phyloP scores from a whole-genome alignment of 2,113 vertebrate species.

The Myiozetetes cayanensis region DNA sequence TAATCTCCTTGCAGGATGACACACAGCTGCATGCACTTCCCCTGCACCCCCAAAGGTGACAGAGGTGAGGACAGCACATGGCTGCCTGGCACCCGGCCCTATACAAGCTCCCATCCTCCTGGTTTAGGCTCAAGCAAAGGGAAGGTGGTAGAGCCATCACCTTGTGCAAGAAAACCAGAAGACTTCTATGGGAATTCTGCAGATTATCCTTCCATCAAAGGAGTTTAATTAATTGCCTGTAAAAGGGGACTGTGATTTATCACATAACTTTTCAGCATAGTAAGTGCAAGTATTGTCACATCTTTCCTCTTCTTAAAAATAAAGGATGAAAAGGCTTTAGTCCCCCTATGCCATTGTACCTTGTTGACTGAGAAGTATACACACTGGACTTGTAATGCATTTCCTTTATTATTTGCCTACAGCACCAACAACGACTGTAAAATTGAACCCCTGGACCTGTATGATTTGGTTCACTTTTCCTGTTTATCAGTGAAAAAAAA shows the following conservation, averaged over 20 bases:
- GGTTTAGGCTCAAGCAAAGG: not conserved
- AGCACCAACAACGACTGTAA: not conserved
- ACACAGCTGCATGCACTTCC: fast-evolving
- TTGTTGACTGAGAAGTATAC: not conserved
- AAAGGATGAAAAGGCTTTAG: not conserved
- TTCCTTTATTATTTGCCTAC: not conserved
- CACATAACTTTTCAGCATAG: not conserved
- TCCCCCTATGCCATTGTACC: not conserved
- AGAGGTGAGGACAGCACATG: fast-evolving
- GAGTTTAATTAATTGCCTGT: not conserved
- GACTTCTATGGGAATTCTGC: not conserved
- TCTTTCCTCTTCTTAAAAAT: not conserved
- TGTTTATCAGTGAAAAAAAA: not conserved
- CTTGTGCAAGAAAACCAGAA: not conserved
- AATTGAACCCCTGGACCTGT: not conserved
- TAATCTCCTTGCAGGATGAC: not conserved
- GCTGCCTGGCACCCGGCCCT: not conserved
- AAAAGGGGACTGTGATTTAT: not conserved
- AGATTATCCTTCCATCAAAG: not conserved
- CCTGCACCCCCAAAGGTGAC: not conserved
- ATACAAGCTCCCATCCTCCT: fast-evolving
- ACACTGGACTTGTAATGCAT: not conserved
- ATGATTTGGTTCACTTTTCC: not conserved
- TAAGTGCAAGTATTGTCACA: not conserved
- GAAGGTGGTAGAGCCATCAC: not conserved